Evolutionary conservation across 2,797 vertebrate genomes (phyloP).

Genomic region (Urosaurus nigricauda): DNA sequence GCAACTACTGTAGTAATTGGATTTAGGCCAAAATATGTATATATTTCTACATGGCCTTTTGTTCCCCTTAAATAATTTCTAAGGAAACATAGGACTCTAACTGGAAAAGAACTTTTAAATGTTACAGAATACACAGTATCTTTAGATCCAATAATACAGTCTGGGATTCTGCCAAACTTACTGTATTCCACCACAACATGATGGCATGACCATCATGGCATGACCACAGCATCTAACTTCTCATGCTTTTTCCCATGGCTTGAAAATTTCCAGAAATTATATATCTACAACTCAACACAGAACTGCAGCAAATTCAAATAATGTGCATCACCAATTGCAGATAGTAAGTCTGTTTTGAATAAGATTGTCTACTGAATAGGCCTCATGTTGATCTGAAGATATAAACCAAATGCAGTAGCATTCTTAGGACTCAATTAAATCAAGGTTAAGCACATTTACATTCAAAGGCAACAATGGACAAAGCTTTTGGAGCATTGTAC

Average conservation of each 20-base stretch:
- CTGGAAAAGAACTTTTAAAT: not conserved
- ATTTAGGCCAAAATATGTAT: too few species aligned
- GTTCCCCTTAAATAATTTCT: too few species aligned
- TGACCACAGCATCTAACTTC: too few species aligned
- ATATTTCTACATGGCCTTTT: too few species aligned
- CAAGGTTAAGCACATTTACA: not conserved
- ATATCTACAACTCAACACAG: not conserved
- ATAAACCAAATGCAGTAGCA: not conserved
- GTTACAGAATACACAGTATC: not conserved
- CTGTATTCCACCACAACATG: not conserved
- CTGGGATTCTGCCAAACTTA: not conserved
- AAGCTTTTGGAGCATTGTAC: not conserved
- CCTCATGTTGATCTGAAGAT: too few species aligned
- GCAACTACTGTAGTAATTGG: too few species aligned
- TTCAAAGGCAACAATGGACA: not conserved
- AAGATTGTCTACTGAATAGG: not conserved
- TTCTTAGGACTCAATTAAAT: not conserved
- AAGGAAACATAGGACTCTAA: not conserved
- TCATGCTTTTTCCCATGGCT: not conserved
- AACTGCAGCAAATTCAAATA: not conserved
- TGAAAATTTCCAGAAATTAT: not conserved
- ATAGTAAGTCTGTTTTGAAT: not conserved
- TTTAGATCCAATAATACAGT: not conserved
- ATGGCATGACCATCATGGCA: not conserved
- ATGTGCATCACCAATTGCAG: not conserved